Base-by-base conservation (phyloP, 2,113 vertebrate species). In the Corythaixoides concolor region DNA sequence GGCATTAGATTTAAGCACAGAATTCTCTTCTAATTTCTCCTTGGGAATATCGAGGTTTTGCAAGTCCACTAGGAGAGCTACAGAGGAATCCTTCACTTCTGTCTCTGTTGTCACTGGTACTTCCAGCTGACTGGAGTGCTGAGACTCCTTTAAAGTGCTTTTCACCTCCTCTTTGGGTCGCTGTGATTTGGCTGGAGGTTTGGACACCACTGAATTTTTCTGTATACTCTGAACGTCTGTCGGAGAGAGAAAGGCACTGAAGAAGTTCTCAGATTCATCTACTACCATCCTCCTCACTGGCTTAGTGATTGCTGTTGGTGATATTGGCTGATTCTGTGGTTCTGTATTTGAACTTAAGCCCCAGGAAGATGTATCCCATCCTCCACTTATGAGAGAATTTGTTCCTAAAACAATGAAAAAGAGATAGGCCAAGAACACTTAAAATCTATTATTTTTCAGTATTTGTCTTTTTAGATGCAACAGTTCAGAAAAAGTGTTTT, bases 241-340 rank as follows among this genome's bases (percentile, higher is more conserved):
- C 1, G 98, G 95, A 43, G 99, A 95, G 72, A 99, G 98, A 97
- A 99, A 99, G 98, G 98, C 98, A 99, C 98, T 99, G 95, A 99
- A 99, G 98, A 99, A 99, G 95, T 98, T 99, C 89, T 99, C 99
- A 1, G 99, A 99, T 92, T 99, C 99, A 95, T 99, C 99, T 49
- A 99, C 98, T 18, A 99, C 98, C 0, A 98, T 99, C 89, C 99
- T 98, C 81, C 98, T 99, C 86, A 99, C 99, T 0, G 99, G 99
- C 60, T 98, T 99, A n/a, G 99, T 99, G 63, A 99, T 99, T 88
- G 99, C 99, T 94, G 98, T 98, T 19, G 99, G 99, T 0, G 99
- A 96, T 79, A 53, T 55, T 19, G 95, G 97, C 93, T 95, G 98
- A 89, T 77, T 98, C 93, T 97, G 97, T 56, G 97, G 89, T 70